phyloP scores from a whole-genome alignment of 2,797 vertebrate genomes.

The Delichon dasypus region DNA sequence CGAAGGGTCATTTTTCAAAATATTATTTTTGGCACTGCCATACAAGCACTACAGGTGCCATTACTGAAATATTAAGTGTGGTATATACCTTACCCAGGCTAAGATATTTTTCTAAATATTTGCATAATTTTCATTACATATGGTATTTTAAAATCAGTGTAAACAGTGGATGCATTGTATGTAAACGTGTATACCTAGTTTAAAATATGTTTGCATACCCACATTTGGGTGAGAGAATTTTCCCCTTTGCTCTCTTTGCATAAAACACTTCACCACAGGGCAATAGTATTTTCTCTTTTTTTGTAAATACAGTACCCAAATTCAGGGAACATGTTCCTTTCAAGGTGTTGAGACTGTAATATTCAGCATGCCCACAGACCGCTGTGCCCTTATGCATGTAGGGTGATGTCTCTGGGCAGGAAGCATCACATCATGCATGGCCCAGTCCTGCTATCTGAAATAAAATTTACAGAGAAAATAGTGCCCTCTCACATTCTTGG shows the following conservation, averaged over 20 bases:
- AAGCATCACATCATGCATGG: background rate
- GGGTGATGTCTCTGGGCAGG: background rate
- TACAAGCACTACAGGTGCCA: conserved; percentile 8
- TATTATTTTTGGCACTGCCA: conserved; percentile 56
- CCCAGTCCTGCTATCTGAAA: background rate
- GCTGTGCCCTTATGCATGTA: background rate
- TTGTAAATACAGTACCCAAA: background rate
- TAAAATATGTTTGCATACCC: conserved; percentile 4
- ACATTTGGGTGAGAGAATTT: background rate
- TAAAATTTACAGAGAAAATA: accelerated
- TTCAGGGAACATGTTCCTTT: background rate
- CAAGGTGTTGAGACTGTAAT: background rate
- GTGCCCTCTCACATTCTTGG: background rate
- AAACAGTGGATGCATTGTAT: conserved; percentile 33
- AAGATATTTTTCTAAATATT: conserved; percentile 66
- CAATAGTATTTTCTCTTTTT: background rate
- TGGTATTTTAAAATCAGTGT: conserved; percentile 27
- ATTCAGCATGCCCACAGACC: accelerated
- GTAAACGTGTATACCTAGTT: background rate
- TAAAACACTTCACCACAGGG: background rate
- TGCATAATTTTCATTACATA: conserved; percentile 41
- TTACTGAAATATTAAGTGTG: conserved; percentile 47
- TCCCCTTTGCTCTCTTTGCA: background rate
- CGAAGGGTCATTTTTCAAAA: conserved; percentile 58
- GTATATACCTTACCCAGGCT: conserved; percentile 9